Percentiles rank a stretch among this genome's conserved stretches.
phyloP scores from a whole-genome alignment of 2,888 invertebrate genomes.

The Keiferia lycopersicella region DNA sequence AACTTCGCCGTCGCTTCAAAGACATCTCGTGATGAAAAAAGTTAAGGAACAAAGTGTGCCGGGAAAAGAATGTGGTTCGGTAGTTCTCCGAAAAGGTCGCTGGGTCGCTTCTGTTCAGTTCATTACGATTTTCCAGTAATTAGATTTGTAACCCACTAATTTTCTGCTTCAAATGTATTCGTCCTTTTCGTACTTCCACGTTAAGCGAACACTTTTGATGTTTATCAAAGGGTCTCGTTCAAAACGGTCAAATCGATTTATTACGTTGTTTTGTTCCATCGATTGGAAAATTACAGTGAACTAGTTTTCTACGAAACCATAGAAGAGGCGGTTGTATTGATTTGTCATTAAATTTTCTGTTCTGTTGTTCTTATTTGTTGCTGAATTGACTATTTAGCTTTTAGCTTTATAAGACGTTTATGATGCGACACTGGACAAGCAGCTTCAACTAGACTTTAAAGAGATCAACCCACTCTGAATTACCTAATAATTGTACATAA shows the following conservation, averaged over 20 bases:
- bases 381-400: neutral
- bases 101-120: neutral
- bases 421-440: too few relatives aligned
- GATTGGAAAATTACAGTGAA: constrained; percentile 34
- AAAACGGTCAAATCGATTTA: constrained; percentile 14
- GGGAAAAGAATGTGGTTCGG: neutral
- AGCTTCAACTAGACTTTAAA: too few relatives aligned
- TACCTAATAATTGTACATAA: too few relatives aligned
- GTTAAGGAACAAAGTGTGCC: constrained; percentile 3
- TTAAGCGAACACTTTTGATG: neutral
- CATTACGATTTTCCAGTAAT: constrained; percentile 5
- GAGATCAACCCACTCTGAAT: too few relatives aligned
- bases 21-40: constrained; percentile 16
- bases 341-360: constrained; percentile 7
- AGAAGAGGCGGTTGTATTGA: constrained; percentile 20
- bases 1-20: constrained; percentile 3
- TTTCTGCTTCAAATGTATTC: constrained; percentile 1
- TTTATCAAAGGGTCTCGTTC: constrained; percentile 2
- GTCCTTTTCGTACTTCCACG: neutral
- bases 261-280: constrained; percentile 30
- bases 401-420: neutral
- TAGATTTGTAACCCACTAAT: constrained; percentile 2
- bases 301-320: constrained; percentile 28
- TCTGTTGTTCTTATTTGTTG: neutral
- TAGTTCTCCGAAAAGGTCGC: neutral